These are phyloP conservation scores for Gallirallus australis DNA, from an alignment of 2,797 vertebrate genomes.

Conservation along the genomic window DNA sequence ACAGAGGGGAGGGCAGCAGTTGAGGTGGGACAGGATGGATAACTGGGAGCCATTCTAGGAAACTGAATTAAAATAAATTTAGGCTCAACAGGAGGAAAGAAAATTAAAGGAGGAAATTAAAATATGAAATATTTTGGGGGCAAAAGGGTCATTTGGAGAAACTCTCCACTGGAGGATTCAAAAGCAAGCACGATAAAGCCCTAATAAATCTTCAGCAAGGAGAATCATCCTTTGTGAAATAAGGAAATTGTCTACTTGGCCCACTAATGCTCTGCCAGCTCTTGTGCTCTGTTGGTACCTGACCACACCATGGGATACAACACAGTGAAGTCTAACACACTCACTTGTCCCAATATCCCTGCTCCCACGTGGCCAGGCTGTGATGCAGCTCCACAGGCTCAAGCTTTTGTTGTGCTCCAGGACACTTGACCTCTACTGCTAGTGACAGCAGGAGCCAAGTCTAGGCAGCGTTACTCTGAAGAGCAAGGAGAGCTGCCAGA, in stretches of 20 bases:
- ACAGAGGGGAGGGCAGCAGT: not conserved
- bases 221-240: not conserved
- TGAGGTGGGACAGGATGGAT: not conserved
- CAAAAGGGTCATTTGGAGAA: not conserved
- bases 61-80: not conserved
- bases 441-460: not conserved
- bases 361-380: not conserved
- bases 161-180: not conserved
- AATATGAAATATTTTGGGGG: not conserved
- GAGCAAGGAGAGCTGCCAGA: not conserved
- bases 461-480: not conserved
- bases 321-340: accelerated
- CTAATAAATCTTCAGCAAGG: not conserved
- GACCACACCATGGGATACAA: not conserved
- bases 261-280: not conserved
- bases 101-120: conserved; percentile 10
- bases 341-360: accelerated
- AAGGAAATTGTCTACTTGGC: not conserved
- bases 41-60: not conserved
- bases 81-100: not conserved
- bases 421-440: not conserved
- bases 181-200: not conserved
- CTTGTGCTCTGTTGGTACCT: not conserved
- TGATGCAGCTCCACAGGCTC: not conserved
- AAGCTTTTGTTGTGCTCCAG: not conserved